Evolutionary conservation across 2,797 vertebrate genomes (phyloP).

Genomic region (Sebastes taczanowskii): DNA sequence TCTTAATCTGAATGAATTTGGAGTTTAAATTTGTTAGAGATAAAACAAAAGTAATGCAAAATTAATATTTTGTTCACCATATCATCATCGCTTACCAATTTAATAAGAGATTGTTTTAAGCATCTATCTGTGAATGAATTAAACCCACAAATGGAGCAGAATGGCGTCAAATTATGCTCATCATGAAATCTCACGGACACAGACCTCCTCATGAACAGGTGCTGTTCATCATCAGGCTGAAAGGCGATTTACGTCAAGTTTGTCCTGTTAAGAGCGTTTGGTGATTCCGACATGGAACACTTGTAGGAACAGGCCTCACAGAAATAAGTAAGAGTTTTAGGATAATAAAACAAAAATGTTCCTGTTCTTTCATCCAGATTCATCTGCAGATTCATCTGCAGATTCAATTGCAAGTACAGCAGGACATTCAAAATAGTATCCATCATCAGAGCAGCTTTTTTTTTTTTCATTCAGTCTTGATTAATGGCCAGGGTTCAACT

Average conservation of each 20-base stretch:
- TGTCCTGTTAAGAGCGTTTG: background rate
- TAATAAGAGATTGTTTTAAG: too few relatives aligned
- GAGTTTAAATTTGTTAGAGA: background rate
- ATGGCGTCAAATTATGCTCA: background rate
- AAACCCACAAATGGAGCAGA: background rate
- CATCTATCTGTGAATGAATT: background rate
- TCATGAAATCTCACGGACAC: background rate
- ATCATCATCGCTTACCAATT: too few relatives aligned
- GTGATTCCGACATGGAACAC: background rate
- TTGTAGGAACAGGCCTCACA: background rate
- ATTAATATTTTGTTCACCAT: too few relatives aligned
- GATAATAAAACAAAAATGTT: background rate
- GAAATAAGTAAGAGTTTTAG: background rate
- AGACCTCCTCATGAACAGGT: too few relatives aligned
- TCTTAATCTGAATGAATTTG: background rate
- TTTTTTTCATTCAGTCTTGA: background rate
- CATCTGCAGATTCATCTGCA: background rate
- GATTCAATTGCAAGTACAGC: background rate
- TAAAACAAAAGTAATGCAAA: too few relatives aligned
- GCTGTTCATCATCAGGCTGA: background rate
- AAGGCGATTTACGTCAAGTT: background rate
- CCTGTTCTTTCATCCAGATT: background rate
- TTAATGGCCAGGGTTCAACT: background rate
- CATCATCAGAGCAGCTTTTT: background rate
- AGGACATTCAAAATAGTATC: background rate